Evolutionary conservation across 2,888 invertebrate species (phyloP).

Genomic region (Meta bourneti): DNA sequence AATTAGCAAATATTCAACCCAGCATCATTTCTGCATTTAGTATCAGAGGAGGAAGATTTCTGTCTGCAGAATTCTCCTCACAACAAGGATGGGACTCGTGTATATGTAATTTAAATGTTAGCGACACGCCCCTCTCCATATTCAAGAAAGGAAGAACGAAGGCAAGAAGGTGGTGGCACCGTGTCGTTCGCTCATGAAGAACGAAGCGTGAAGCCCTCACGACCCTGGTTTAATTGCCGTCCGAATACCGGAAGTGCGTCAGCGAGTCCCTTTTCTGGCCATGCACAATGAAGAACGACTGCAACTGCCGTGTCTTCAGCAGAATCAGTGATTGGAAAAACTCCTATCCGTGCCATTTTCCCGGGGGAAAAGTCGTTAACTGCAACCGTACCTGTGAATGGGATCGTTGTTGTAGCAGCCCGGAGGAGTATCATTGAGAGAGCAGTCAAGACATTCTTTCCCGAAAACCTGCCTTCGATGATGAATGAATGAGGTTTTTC

Average conservation of each 20-base stretch:
- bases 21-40: no score
- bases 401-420: slow-evolving; percentile 24
- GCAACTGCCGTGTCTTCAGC: slow-evolving; percentile 39
- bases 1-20: no score
- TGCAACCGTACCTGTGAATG: slow-evolving; percentile 53
- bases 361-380: slow-evolving; percentile 27
- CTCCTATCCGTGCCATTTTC: not conserved
- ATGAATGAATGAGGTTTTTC: slow-evolving; percentile 23
- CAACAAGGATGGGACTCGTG: not conserved
- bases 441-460: not conserved
- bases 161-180: slow-evolving; percentile 22
- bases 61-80: no score
- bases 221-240: slow-evolving; percentile 59
- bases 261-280: slow-evolving; percentile 43
- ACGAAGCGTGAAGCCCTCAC: slow-evolving; percentile 73
- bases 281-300: slow-evolving; percentile 54
- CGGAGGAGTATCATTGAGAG: not conserved
- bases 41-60: no score
- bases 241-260: slow-evolving; percentile 71
- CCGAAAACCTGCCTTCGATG: not conserved
- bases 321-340: slow-evolving; percentile 68
- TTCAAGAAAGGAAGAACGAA: slow-evolving; percentile 5
- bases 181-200: slow-evolving; percentile 73
- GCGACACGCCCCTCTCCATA: slow-evolving; percentile 26
- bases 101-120: slow-evolving; percentile 17